Percentiles rank a stretch among this genome's conserved stretches.
phyloP scores from a whole-genome alignment of 1,140 invertebrate species.

The Magallana gigas region DNA sequence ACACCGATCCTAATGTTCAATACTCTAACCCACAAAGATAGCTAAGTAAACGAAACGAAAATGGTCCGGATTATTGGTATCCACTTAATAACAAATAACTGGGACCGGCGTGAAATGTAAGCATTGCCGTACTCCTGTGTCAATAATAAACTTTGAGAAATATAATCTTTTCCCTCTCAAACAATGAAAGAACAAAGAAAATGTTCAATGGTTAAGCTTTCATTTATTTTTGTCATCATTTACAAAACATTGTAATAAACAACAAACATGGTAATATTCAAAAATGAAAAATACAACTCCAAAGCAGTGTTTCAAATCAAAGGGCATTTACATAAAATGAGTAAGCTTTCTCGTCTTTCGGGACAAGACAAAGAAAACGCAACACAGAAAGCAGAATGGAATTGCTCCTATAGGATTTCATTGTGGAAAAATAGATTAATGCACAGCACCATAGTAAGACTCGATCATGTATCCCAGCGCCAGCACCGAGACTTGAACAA shows the following conservation, averaged over 20 bases:
- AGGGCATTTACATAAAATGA: background rate
- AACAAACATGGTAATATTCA: background rate
- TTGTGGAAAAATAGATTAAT: background rate
- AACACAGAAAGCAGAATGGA: background rate
- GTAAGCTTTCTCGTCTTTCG: background rate
- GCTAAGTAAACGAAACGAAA: background rate
- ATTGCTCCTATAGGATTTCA: background rate
- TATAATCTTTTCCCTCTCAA: too few relatives aligned
- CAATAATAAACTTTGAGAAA: background rate
- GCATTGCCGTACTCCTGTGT: background rate
- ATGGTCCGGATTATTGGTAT: background rate
- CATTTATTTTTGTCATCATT: constrained; percentile 14
- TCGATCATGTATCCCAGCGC: background rate
- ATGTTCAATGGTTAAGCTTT: background rate
- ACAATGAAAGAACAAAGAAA: background rate
- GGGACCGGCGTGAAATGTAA: background rate
- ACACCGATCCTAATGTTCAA: background rate
- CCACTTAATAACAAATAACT: background rate
- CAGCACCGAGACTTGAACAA: constrained; percentile 1
- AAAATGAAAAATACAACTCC: constrained; percentile 10
- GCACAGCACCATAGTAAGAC: constrained; percentile 26
- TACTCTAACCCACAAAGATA: constrained; percentile 18
- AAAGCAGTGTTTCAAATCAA: background rate
- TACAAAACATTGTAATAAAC: constrained; percentile 29
- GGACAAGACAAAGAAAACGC: background rate